Evolutionary conservation across 2,113 vertebrate genomes (phyloP), one percentile per base, ranked within the genome.

Genomic region (Phaethon lepturus): DNA sequence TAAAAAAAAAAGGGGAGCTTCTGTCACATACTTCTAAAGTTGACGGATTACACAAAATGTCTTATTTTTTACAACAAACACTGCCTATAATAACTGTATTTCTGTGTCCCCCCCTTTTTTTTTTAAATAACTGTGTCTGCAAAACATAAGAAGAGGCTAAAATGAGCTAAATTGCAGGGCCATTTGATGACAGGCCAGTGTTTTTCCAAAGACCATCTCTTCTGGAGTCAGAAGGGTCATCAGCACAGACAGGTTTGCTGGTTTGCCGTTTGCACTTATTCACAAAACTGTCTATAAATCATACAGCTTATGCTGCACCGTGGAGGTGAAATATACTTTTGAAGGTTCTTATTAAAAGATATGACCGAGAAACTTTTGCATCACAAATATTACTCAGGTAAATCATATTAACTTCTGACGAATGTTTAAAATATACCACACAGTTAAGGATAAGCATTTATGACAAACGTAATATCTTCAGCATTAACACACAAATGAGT

Each of bases 391-490:
- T 12, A 66, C 44, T 66, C 53, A 42, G 50, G 38, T 69, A 91
- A 95, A 90, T 76, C 31, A 28, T 35, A 76, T 23, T 93, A 44
- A 33, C 55, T 47, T 23, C 69, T 74, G 91, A 85, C 80, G 26
- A 72, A 68, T 86, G 77, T 95, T 94, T 77, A 50, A 86, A 92
- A 95, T 95, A 35, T 23, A 86, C 0, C 74, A 50, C 49, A 44
- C 45, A 13, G 35, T 50, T 76, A 84, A 85, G 82, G 45, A 56
- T n/a, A 55, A 95, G 47, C 31, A 38, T 75, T 83, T 88, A 66
- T 14, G 44, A 90, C 82, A 97, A 97, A 80, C 6, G 5, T 23
- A 71, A 24, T 50, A 68, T 11, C 94, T 80, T 89, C 49, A 95
- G 73, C 83, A 47, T 33, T 29, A 86, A 56, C 28, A 71, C 73